Evolutionary conservation across 1,140 invertebrate genomes (phyloP).

Genomic region (Atta cephalotes): DNA sequence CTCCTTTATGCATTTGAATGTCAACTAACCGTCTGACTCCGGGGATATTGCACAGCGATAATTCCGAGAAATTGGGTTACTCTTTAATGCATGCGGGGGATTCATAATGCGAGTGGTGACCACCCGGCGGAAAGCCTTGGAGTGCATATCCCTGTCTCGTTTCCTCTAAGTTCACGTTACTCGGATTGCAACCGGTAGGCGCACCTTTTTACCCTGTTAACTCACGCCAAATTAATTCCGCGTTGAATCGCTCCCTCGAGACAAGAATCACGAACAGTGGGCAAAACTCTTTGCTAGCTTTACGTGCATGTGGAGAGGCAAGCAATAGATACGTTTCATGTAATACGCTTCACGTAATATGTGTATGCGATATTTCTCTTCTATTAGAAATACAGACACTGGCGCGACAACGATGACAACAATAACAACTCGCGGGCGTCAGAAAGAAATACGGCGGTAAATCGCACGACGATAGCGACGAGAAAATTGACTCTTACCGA

Average conservation of each 20-base stretch:
- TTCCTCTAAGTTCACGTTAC: constrained; percentile 31
- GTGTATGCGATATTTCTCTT: constrained; percentile 21
- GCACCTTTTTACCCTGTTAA: constrained; percentile 53
- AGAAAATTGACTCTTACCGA: constrained; percentile 37
- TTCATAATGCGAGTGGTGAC: constrained; percentile 65
- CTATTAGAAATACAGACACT: constrained; percentile 28
- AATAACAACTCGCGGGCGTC: constrained; percentile 39
- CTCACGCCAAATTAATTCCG: constrained; percentile 70
- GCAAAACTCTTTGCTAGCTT: constrained; percentile 4
- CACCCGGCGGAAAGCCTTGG: constrained; percentile 26
- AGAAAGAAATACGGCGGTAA: constrained; percentile 42
- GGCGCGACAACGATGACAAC: constrained; percentile 42
- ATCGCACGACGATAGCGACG: constrained; percentile 39
- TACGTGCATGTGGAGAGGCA: not conserved
- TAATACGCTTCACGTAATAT: not conserved
- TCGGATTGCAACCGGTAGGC: constrained; percentile 22
- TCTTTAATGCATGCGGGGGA: constrained; percentile 69
- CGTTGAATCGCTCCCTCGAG: not conserved
- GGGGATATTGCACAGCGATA: constrained; percentile 67
- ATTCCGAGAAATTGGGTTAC: constrained; percentile 76
- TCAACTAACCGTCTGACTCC: constrained; percentile 28
- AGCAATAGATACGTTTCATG: constrained; percentile 4
- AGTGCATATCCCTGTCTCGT: constrained; percentile 70
- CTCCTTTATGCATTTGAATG: constrained; percentile 1
- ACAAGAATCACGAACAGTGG: constrained; percentile 54